These are phyloP conservation scores for Corythornis cristatus DNA, from an alignment of 2,113 vertebrate species.

Conservation along the genomic window DNA sequence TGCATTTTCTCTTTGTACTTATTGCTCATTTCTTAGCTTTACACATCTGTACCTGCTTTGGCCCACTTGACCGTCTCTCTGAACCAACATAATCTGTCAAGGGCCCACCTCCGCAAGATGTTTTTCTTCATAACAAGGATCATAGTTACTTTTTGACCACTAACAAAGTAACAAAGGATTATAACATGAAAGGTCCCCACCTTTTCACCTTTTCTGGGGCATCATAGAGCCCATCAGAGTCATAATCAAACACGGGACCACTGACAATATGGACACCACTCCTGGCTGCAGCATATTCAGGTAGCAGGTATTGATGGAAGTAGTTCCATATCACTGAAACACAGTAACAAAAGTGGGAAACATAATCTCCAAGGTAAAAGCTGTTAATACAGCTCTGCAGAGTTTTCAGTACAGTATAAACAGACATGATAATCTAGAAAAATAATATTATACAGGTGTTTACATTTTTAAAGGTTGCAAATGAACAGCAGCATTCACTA, in stretches of 20 bases:
- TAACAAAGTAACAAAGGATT: neutral
- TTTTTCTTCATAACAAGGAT: neutral
- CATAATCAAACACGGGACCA: constrained; percentile 91
- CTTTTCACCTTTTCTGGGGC: constrained; percentile 53
- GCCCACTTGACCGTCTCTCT: neutral
- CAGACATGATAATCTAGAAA: neutral
- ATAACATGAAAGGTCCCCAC: constrained; percentile 70
- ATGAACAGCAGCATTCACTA: neutral
- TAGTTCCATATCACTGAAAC: constrained; percentile 86
- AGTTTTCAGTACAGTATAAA: neutral
- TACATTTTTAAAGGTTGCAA: neutral
- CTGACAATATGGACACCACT: constrained; percentile 89
- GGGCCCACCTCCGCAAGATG: neutral
- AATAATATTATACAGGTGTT: neutral
- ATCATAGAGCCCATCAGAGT: constrained; percentile 88
- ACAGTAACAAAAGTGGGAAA: neutral
- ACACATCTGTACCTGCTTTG: neutral
- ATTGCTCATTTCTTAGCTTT: neutral
- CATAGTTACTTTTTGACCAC: neutral
- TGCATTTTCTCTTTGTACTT: neutral
- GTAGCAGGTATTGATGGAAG: constrained; percentile 81
- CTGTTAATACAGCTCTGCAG: neutral
- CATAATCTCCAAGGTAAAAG: neutral
- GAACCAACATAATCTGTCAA: neutral
- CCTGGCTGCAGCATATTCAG: constrained; percentile 74